Conservation (phyloP, 2,888 invertebrate genomes). For the Lobophora halterata region DNA sequence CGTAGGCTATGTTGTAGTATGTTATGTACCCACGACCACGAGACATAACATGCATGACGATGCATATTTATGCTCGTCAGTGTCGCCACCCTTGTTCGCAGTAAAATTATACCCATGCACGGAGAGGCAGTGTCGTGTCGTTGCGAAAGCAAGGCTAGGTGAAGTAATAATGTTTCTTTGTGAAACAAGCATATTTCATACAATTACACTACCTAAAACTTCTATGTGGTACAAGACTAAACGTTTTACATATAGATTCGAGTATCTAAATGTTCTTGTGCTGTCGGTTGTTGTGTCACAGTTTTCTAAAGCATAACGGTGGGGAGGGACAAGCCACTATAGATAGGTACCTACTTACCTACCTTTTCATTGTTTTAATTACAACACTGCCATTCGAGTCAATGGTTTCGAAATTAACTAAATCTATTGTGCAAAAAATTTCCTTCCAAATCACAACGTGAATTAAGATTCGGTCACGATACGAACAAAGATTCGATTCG, state of each 20-base stretch:
- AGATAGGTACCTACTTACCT: no score
- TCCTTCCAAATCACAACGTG: conserved; percentile 12
- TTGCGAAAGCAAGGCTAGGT: conserved; percentile 27
- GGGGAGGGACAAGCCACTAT: no score
- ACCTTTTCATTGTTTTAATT: no score
- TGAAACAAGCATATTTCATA: conserved; percentile 20
- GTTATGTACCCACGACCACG: not conserved
- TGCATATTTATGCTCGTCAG: conserved; percentile 33
- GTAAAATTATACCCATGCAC: conserved; percentile 26
- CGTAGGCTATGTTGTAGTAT: conserved; percentile 1
- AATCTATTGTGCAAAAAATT: conserved; percentile 14
- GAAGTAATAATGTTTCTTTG: conserved; percentile 22
- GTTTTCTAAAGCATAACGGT: no score
- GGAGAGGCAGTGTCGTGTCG: conserved; percentile 9
- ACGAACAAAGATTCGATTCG: conserved; percentile 17
- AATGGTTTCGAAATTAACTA: not conserved
- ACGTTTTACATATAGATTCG: not conserved
- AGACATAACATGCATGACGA: conserved; percentile 30
- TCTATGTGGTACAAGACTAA: no score
- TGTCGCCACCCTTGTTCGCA: conserved; percentile 33
- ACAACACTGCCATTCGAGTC: not conserved
- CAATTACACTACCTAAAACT: no score
- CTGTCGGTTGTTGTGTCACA: no score
- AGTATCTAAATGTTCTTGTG: no score
- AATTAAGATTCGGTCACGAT: conserved; percentile 17